Conservation (phyloP, 2,888 invertebrate species). For the Tinea trinotella region DNA sequence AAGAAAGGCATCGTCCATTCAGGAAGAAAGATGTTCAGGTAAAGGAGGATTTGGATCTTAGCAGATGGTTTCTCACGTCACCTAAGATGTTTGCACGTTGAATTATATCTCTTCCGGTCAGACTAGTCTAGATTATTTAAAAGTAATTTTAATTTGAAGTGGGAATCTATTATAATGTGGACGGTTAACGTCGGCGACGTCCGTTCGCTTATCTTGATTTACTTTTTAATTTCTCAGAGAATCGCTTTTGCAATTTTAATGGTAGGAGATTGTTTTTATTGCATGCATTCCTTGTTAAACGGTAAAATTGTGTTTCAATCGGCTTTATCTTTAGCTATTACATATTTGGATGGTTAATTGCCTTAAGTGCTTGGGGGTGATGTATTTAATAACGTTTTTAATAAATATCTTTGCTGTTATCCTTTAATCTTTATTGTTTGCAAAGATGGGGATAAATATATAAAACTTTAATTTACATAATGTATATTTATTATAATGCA, state of each 20-base stretch:
- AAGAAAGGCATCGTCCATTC: conserved; percentile 47
- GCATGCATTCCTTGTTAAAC: conserved; percentile 3
- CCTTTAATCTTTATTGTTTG: neutral
- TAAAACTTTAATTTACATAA: too few relatives aligned
- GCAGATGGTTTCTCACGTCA: conserved; percentile 45
- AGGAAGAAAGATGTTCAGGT: conserved; percentile 48
- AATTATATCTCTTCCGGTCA: conserved; percentile 19
- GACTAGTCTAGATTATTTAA: conserved; percentile 15
- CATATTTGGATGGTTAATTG: neutral
- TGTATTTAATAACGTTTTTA: neutral
- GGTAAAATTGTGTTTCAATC: conserved; percentile 4
- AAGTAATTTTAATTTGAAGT: conserved; percentile 20
- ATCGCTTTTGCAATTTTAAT: neutral
- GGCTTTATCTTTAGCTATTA: neutral
- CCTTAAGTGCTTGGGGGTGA: neutral
- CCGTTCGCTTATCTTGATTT: conserved; percentile 14
- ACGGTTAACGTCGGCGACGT: conserved; percentile 13
- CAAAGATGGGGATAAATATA: too few relatives aligned
- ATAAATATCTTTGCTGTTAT: neutral
- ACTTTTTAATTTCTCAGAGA: conserved; percentile 12
- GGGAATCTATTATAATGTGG: neutral
- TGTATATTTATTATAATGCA: too few relatives aligned
- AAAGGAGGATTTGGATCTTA: conserved; percentile 30
- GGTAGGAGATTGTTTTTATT: neutral
- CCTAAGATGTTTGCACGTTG: conserved; percentile 25